Base-by-base conservation (phyloP, 2,113 vertebrate species). In the Callospermophilus lateralis region DNA sequence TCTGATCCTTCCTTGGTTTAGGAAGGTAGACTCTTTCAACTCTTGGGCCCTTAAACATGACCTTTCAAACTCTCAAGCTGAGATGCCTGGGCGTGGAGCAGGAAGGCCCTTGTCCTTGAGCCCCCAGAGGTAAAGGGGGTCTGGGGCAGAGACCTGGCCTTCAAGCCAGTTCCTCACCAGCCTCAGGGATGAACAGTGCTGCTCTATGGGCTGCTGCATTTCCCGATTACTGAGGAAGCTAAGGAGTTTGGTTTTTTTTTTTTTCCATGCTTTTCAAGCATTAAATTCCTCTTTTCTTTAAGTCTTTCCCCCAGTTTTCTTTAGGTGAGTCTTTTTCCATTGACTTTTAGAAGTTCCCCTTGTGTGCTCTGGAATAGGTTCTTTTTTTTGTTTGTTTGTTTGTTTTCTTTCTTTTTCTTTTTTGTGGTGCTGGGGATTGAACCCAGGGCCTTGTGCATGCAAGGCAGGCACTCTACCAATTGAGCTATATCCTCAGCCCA, bases 121-220 rank as follows among this genome's bases (percentile, higher is more conserved):
- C 8, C 8, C 11, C 51, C 67, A 28, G 70, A 74, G 15, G 34
- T 53, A 63, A n/a, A n/a, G 39, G 17, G 34, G 34, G 20, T 17
- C 1, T 0, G 1, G 16, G 45, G 19, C 55, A 67, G 34, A 78
- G 55, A 39, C 26, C 30, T 8, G 32, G 17, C 55, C 79, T 74
- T 39, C 34, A 61, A 20, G 68, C 11, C 2, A 0, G 2, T 11
- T 0, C 58, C 24, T 55, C 48, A 24, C 4, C 37, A 73, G 13
- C 42, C 28, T 55, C 12, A 5, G 16, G 58, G 10, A 48, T 6
- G 1, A 22, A n/a, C 8, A 4, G 51, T 1, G 17, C 51, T 81
- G 42, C 30, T 58, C 17, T 22, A 26, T 20, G 13, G 65, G 30
- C 7, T 8, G n/a, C 19, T 61, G 3, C 11, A 37, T 55, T 65